A percentile compares a stretch with the other conserved stretches of the same genome.
These are phyloP conservation scores for Meteorus cinctellus DNA, from an alignment of 2,888 invertebrate genomes.

Conservation along the genomic window DNA sequence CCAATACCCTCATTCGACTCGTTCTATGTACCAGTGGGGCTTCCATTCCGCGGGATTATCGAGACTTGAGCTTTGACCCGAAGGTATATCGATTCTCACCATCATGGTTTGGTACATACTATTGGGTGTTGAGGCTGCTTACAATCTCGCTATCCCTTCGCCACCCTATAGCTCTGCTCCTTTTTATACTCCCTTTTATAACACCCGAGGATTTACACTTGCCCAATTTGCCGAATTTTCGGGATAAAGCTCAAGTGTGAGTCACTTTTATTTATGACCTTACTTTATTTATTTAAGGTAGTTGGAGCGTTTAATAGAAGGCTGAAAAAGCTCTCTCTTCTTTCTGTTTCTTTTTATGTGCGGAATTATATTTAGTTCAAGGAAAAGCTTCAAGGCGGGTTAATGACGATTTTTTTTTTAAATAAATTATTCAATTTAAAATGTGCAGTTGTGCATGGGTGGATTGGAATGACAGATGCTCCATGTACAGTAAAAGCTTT, in stretches of 20 bases:
- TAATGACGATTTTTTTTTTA: too few species aligned
- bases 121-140: constrained; percentile 15
- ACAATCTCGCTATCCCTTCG: constrained; percentile 23
- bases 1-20: constrained; percentile 23
- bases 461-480: too few species aligned
- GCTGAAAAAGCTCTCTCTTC: too few species aligned
- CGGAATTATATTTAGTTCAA: too few species aligned
- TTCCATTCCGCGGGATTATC: constrained; percentile 55
- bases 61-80: constrained; percentile 57
- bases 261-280: neutral
- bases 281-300: neutral
- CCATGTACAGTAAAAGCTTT: too few species aligned
- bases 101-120: constrained; percentile 1
- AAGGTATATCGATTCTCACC: constrained; percentile 52
- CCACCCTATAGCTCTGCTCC: neutral
- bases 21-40: constrained; percentile 33
- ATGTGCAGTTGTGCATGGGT: too few species aligned
- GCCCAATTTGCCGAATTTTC: neutral
- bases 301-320: neutral
- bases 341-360: too few species aligned
- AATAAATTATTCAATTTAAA: too few species aligned
- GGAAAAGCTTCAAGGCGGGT: too few species aligned
- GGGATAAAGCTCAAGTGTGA: neutral
- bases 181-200: constrained; percentile 4
- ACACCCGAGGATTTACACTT: neutral